These are phyloP conservation scores for Stichopus horrens DNA, from an alignment of 53 echinoderm and acorn worm species.

Conservation along the genomic window DNA sequence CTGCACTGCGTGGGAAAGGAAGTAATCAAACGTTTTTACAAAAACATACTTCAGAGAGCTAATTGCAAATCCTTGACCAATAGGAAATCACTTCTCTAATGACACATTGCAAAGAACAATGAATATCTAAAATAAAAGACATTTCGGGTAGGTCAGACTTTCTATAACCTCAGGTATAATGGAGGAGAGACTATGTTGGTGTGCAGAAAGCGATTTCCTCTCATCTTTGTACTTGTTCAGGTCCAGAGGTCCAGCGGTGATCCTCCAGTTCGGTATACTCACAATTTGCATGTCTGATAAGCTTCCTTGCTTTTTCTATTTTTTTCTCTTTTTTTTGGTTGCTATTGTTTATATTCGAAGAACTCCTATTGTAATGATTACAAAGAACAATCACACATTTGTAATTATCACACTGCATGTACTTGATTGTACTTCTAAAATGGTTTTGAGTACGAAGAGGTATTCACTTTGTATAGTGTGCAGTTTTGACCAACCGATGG, in stretches of 20 bases:
- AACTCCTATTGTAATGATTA: too few species aligned
- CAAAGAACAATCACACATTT: too few species aligned
- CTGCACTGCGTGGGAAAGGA: conserved; percentile 39
- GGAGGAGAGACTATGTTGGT: background rate
- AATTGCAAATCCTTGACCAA: conserved; percentile 47
- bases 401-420: too few species aligned
- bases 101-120: conserved; percentile 33
- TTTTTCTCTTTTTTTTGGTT: too few species aligned
- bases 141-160: conserved; percentile 15
- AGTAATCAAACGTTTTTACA: conserved; percentile 22
- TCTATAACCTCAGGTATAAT: background rate
- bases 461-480: too few species aligned
- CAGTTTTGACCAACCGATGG: too few species aligned
- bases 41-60: conserved; percentile 41
- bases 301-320: background rate
- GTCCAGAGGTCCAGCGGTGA: background rate
- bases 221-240: background rate
- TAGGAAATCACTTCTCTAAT: conserved; percentile 38
- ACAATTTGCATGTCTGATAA: background rate
- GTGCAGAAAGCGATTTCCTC: background rate
- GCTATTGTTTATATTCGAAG: too few species aligned
- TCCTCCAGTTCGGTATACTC: background rate
- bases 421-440: too few species aligned
- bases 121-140: background rate
- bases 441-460: too few species aligned